Evolutionary conservation across 2,797 vertebrate genomes (phyloP).

Genomic region (Myotis myotis): DNA sequence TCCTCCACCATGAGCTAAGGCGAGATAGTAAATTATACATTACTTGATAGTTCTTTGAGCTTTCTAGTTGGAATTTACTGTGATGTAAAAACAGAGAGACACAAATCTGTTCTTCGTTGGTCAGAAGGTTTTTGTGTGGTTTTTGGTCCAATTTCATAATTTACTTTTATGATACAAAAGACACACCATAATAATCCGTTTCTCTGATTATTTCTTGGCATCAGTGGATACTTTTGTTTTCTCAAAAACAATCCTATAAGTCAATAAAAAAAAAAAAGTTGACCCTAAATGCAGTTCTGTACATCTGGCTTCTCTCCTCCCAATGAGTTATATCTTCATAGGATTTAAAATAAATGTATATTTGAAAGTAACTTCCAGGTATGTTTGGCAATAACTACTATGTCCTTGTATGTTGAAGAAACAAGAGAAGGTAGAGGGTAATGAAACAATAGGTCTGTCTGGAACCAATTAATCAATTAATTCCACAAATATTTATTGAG

Average conservation of each 20-base stretch:
- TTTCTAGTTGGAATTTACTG: constrained; percentile 49
- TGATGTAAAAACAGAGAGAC: constrained; percentile 44
- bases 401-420: not conserved
- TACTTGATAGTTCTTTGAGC: constrained; percentile 57
- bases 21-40: constrained; percentile 47
- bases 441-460: not conserved
- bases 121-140: constrained; percentile 36
- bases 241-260: constrained; percentile 54
- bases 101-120: constrained; percentile 12
- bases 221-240: constrained; percentile 26
- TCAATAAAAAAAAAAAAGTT: not conserved
- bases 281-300: not conserved
- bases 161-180: constrained; percentile 45
- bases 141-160: constrained; percentile 48
- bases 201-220: constrained; percentile 65
- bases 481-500: not conserved
- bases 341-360: not conserved
- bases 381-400: not conserved
- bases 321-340: constrained; percentile 17
- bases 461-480: not conserved
- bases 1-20: constrained; percentile 13
- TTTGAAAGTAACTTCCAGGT: constrained; percentile 4
- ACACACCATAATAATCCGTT: constrained; percentile 4
- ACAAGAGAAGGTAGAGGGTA: not conserved
- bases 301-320: constrained; percentile 55